Base-by-base conservation (phyloP, 2,113 vertebrate genomes). In the Ptilonorhynchus violaceus region DNA sequence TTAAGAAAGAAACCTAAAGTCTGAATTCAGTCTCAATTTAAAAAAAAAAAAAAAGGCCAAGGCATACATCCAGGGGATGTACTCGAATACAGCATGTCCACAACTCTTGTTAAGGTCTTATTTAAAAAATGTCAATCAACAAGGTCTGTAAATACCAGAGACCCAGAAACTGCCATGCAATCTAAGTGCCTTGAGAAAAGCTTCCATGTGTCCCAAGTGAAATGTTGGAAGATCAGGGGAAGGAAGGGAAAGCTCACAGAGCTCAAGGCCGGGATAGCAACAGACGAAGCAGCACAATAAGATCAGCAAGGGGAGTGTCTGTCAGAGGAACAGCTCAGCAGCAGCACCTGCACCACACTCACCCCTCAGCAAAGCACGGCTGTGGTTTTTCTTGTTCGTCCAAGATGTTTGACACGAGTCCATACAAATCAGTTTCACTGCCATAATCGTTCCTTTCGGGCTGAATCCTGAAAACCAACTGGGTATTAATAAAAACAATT, bases 331-430 rank as follows among this genome's bases (percentile, higher is more conserved):
- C 66, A 68, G 33, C 46, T 49, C 4, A 30, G 47, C 67, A 69
- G 67, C 46, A 50, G 67, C 47, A 33, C 49, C 63, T 63, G 72
- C 49, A 44, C 22, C 47, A 73, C 97, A 98, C 99, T 97, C 98
- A 99, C 99, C 99, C 98, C 74, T 99, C 98, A 97, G 97, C 96
- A 97, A 97, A 98, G 95, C 97, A 98, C 2, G 95, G 96, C 85
- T 99, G 98, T 21, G 97, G 89, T 84, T 98, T 98, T 82, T 99
- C 98, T 92, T 98, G 98, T 77, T 99, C 99, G 93, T 99, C 99
- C 96, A 99, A 97, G 97, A 99, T 99, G 93, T 98, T 98, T 88
- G 99, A 99, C 85, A 99, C 99, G 25, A 99, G 98, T 89, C 98
- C 98, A 96, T 99, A 98, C 20, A 99, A 98, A 96, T 99, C 99